These are phyloP conservation scores for Meriones psammophilus DNA, from an alignment of 2,797 vertebrate species.

Conservation along the genomic window DNA sequence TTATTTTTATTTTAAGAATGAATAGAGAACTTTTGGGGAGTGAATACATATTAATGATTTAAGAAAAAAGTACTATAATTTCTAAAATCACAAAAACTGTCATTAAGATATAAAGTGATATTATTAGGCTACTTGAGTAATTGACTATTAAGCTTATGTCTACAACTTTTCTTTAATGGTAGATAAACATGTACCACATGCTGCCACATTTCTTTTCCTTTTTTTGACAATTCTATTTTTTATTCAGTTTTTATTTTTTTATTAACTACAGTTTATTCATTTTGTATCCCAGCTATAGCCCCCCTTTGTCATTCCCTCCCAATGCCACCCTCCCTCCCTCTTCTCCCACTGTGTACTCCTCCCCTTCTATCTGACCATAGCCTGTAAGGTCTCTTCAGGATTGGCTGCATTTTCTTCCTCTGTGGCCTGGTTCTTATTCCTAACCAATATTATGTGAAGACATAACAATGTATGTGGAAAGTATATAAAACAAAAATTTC, in stretches of 20 bases:
- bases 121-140: slow-evolving; percentile 61
- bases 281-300: no score
- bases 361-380: no score
- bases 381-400: no score
- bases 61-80: slow-evolving; percentile 24
- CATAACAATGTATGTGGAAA: slow-evolving; percentile 50
- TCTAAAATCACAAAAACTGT: background rate
- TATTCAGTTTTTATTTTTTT: no score
- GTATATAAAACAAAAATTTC: slow-evolving; percentile 40
- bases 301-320: no score
- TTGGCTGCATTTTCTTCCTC: no score
- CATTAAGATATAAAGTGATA: slow-evolving; percentile 58
- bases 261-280: no score
- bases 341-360: no score
- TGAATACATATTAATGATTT: slow-evolving; percentile 35
- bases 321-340: no score
- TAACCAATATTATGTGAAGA: slow-evolving; percentile 29
- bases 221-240: no score
- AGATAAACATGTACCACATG: slow-evolving; percentile 56
- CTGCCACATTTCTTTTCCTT: background rate
- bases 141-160: slow-evolving; percentile 8
- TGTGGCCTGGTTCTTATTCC: background rate
- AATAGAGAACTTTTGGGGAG: slow-evolving; percentile 36
- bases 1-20: background rate
- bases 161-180: slow-evolving; percentile 47